Evolutionary conservation across 1,140 invertebrate genomes (phyloP).

Genomic region (Neodiprion lecontei): DNA sequence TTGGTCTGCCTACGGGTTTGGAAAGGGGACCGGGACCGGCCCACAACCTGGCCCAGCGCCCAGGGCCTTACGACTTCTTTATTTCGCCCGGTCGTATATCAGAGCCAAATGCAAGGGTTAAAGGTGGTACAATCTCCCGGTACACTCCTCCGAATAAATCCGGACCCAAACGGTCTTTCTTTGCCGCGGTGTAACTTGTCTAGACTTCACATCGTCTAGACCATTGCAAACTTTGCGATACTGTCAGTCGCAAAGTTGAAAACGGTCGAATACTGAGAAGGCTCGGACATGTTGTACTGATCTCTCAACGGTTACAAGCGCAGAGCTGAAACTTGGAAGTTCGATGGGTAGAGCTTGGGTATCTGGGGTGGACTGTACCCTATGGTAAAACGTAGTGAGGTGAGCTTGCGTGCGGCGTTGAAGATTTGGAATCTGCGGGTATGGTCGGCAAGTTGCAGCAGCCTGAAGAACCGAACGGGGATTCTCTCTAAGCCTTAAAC

Average conservation of each 20-base stretch:
- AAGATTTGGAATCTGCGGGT: too few species aligned
- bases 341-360: too few species aligned
- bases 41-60: constrained; percentile 20
- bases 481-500: constrained; percentile 40
- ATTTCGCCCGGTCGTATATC: constrained; percentile 44
- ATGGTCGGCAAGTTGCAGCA: too few species aligned
- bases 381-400: too few species aligned
- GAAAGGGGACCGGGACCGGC: neutral
- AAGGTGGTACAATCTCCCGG: constrained; percentile 22
- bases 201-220: neutral
- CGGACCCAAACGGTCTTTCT: neutral
- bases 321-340: too few species aligned
- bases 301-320: too few species aligned
- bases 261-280: too few species aligned
- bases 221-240: neutral
- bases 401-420: too few species aligned
- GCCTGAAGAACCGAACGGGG: neutral
- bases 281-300: too few species aligned
- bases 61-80: constrained; percentile 44
- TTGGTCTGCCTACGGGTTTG: constrained; percentile 8
- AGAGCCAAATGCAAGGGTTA: constrained; percentile 40
- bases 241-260: neutral
- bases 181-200: neutral
- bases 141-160: constrained; percentile 30
- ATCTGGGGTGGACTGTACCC: too few species aligned